These are phyloP conservation scores for Castor canadensis DNA, from an alignment of 2,113 vertebrate genomes.

Conservation along the genomic window DNA sequence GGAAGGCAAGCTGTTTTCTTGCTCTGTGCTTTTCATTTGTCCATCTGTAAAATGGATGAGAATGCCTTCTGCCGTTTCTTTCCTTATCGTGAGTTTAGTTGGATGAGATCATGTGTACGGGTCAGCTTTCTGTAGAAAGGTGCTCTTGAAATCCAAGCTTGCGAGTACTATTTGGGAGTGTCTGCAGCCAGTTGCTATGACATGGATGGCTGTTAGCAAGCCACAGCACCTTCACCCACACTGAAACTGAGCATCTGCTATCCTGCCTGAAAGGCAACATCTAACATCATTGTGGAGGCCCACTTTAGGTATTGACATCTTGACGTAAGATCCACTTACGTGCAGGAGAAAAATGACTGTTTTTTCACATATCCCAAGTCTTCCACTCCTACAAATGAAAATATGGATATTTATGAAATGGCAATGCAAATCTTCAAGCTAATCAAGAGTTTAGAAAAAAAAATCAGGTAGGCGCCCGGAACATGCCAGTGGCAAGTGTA, in stretches of 20 bases:
- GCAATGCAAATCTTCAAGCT: constrained; percentile 79
- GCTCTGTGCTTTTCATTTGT: neutral
- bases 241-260: neutral
- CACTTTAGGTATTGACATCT: constrained; percentile 61
- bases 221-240: neutral
- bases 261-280: neutral
- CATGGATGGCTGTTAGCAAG: neutral
- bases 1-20: neutral
- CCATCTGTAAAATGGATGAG: neutral
- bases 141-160: neutral
- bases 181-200: neutral
- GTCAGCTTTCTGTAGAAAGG: neutral
- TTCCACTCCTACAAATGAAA: constrained; percentile 69
- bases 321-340: constrained; percentile 75
- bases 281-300: constrained; percentile 44
- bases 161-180: neutral
- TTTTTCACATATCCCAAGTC: constrained; percentile 20
- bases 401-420: constrained; percentile 80
- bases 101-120: neutral
- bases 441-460: constrained; percentile 77
- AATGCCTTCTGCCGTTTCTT: neutral
- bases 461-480: constrained; percentile 75
- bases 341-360: constrained; percentile 55
- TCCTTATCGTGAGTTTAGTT: neutral
- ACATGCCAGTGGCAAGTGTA: constrained; percentile 79